Evolutionary conservation across 64 coral and sea anemone genomes (phyloP), one percentile per base, ranked within the genome.

Genomic region (Stylophora pistillata): DNA sequence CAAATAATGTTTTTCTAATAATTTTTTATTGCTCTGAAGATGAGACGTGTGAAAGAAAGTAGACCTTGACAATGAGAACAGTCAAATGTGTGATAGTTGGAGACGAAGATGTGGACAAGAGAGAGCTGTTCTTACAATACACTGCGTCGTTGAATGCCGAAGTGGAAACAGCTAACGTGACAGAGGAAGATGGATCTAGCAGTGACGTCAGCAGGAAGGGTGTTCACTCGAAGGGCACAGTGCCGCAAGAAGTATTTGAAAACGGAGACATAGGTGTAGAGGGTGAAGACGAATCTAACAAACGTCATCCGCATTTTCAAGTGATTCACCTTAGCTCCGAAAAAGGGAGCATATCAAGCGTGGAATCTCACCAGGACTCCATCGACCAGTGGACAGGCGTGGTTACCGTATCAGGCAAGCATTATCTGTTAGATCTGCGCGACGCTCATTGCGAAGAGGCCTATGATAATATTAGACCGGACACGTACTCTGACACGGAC

Each of bases 61-160:
- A 92, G 56, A 78, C 18, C 28, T 34, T 26, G 41, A 31, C 9
- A n/a, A 86, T 87, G 70, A 94, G 88, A 55, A 72, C 20, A n/a
- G 95, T 97, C 37, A 97, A 89, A 17, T 97, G 95, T 60, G 95
- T 97, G 23, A 70, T 97, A 10, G 77, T 97, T 33, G 95, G 95
- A 33, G 89, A 93, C 70, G 95, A 97, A 28, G 72, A 97, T 65
- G 91, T 90, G 2, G 95, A 97, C 81, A 97, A 97, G 37, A 89
- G 86, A 31, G 95, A 97, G 18, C 29, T 97, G 5, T 63, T 97
- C 23, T 47, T 97, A 21, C 90, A 88, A 27, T 93, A 84, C 85
- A 76, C 82, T 32, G 72, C 32, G 18, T 23, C 69, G 21, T 69
- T 84, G 78, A 68, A 64, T 60, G 86, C 53, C 70, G 57, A 89